Conservation (phyloP, 2,797 vertebrate genomes). For the Emydoidea blandingii region DNA sequence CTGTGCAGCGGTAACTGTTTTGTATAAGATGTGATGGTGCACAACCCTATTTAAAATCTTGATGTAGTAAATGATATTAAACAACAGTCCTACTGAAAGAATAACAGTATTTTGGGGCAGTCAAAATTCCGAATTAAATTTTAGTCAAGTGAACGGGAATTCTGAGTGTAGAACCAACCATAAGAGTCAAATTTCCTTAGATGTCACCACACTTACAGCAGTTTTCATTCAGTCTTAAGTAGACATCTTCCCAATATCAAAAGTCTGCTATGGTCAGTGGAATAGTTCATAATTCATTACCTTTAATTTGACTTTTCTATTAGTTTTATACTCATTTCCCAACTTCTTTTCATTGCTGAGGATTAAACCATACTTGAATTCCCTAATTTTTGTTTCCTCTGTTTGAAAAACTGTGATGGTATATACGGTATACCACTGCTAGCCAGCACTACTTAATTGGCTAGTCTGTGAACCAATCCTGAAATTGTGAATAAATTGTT, state of each 20-base stretch:
- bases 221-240: not conserved
- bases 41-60: not conserved
- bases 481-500: not conserved
- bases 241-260: not conserved
- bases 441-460: not conserved
- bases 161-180: not conserved
- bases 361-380: not conserved
- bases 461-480: not conserved
- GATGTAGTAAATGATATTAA: slow-evolving; percentile 2
- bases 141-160: slow-evolving; percentile 27
- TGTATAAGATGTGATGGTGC: not conserved
- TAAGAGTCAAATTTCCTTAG: not conserved
- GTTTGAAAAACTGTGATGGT: not conserved
- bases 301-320: not conserved
- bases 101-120: not conserved
- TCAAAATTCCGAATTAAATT: not conserved
- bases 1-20: not conserved
- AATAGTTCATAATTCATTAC: not conserved
- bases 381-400: not conserved
- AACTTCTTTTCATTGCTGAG: not conserved
- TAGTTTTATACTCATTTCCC: not conserved
- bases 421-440: not conserved
- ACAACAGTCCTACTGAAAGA: not conserved
- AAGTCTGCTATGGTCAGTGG: not conserved
- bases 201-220: not conserved